phyloP scores from a whole-genome alignment of 2,888 invertebrate species.

The Busseola fusca region DNA sequence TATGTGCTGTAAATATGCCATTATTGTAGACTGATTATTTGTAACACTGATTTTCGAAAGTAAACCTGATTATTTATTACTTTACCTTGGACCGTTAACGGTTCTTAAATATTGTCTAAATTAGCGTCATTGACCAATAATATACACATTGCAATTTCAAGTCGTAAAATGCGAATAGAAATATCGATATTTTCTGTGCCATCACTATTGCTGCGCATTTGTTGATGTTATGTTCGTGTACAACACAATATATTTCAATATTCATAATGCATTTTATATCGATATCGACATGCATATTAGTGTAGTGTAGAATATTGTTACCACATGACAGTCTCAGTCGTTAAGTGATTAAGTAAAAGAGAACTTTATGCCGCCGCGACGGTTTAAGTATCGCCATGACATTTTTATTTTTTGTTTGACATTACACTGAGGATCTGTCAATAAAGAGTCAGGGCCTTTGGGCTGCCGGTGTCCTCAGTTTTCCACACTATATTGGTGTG shows the following conservation, averaged over 20 bases:
- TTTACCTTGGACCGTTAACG: background rate
- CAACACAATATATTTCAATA: constrained; percentile 50
- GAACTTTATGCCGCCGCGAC: background rate
- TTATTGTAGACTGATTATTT: background rate
- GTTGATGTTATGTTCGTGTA: constrained; percentile 35
- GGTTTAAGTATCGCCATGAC: background rate
- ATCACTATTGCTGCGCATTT: constrained; percentile 37
- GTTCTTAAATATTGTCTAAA: too few relatives aligned
- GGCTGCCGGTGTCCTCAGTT: too few relatives aligned
- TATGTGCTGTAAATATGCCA: background rate
- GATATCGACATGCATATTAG: constrained; percentile 16
- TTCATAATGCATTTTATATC: constrained; percentile 54
- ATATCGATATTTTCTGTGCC: constrained; percentile 19
- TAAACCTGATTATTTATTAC: background rate
- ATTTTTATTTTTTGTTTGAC: background rate
- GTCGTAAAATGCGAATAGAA: background rate
- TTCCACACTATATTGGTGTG: background rate
- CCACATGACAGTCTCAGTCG: background rate
- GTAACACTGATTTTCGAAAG: background rate
- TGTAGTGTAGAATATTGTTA: constrained; percentile 13
- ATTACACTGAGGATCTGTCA: background rate
- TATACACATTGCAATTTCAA: background rate
- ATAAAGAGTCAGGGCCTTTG: background rate
- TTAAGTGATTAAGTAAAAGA: constrained; percentile 1
- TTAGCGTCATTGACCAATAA: background rate